Conservation (phyloP, 2,113 vertebrate genomes). For the Etheostoma spectabile region DNA sequence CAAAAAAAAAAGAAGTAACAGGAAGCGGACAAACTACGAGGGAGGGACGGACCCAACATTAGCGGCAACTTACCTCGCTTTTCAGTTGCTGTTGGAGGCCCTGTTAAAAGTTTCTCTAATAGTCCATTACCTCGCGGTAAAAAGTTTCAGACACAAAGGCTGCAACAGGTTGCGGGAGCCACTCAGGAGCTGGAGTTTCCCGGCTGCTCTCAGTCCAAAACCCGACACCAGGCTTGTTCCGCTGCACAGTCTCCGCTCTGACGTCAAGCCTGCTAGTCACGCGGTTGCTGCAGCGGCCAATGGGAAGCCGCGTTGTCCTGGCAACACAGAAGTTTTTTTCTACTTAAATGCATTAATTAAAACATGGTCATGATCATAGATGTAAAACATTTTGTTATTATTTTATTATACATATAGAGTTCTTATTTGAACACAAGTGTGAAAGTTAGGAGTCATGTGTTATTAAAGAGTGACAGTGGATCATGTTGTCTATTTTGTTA, state of each 20-base stretch:
- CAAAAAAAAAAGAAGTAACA: constrained; percentile 42
- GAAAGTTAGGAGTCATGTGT: background rate
- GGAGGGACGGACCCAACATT: constrained; percentile 1
- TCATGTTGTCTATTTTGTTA: background rate
- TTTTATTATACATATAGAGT: no score
- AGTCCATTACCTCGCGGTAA: constrained; percentile 73
- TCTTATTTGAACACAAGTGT: background rate
- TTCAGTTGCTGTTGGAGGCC: constrained; percentile 37
- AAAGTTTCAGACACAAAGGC: constrained; percentile 16
- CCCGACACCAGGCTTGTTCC: constrained; percentile 54
- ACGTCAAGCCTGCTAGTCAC: constrained; percentile 76
- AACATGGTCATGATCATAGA: no score
- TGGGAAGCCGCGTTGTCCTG: constrained; percentile 73
- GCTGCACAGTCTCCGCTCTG: constrained; percentile 55
- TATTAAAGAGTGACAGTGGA: background rate
- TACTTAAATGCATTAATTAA: background rate
- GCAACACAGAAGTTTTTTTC: constrained; percentile 59
- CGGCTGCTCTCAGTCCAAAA: constrained; percentile 64
- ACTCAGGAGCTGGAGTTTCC: constrained; percentile 27
- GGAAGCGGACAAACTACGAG: constrained; percentile 57
- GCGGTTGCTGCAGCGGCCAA: constrained; percentile 65
- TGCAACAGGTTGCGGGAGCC: constrained; percentile 46
- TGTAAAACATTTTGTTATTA: no score
- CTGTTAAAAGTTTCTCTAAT: constrained; percentile 62
- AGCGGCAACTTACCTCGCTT: constrained; percentile 76